Base-by-base conservation (phyloP, 2,113 vertebrate species). In the Hiodon alosoides region DNA sequence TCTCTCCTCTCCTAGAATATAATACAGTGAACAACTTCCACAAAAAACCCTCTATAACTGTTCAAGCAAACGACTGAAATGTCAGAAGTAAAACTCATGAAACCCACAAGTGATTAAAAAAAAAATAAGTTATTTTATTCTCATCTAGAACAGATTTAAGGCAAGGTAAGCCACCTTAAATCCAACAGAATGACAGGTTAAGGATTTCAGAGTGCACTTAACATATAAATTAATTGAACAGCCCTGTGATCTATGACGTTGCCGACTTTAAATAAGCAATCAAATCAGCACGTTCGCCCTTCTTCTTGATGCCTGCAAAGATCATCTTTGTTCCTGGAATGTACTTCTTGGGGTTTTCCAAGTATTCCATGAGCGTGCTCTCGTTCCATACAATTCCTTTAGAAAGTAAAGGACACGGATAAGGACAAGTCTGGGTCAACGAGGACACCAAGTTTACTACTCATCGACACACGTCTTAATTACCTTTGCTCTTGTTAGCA, bases 301-400 rank as follows among this genome's bases (percentile, higher is more conserved):
- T 93, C 91, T 95, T 96, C 85, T 93, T 95, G 85, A 95, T 92
- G 61, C 93, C 92, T 77, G 90, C 89, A 71, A 96, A 97, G 82
- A 93, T 84, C 83, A 92, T 94, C 90, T 96, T 95, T 68, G 90
- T 96, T 84, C 90, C 91, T 76, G 92, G 91, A 83, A 94, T 95
- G 82, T 93, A 94, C 82, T 96, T 96, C 88, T 95, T 94, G 50
- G 93, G 92, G 76, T 96, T 94, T 78, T 96, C 92, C 87, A 97
- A 87, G 85, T 95, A 95, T 62, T 93, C 79, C 79, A 82, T 90
- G 62, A 94, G 81, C 67, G 91, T 94, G 2, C 83, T 85, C 46
- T 95, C 91, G 72, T 78, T 72, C 92, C 93, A 95, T 71, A 80
- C 9, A 72, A 95, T 81, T 58, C 90, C 92, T 94, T 75, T 5